A percentile compares a stretch with the other conserved stretches of the same genome.
These are phyloP conservation scores for Sebastes diaconus DNA, from an alignment of 2,797 vertebrate genomes.

Conservation along the genomic window DNA sequence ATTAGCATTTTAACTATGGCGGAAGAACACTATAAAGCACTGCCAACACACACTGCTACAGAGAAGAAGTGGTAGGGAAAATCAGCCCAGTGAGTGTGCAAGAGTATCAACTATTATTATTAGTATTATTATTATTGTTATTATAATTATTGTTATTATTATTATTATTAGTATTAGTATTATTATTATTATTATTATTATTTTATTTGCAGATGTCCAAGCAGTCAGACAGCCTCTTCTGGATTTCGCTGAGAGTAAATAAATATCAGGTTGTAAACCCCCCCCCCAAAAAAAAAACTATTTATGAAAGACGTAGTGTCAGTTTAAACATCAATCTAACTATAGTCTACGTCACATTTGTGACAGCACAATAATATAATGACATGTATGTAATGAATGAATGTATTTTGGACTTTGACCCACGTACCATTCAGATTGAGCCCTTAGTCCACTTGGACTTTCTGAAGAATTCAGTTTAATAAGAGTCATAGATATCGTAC, in stretches of 20 bases:
- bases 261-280: no score
- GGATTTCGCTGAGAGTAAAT: no score
- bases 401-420: background rate
- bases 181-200: background rate
- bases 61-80: background rate
- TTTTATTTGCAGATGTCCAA: background rate
- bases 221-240: background rate
- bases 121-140: background rate
- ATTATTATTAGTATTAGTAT: background rate
- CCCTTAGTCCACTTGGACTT: background rate
- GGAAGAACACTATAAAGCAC: constrained; percentile 35
- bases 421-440: background rate
- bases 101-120: background rate
- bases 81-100: background rate
- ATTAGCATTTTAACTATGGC: constrained; percentile 60
- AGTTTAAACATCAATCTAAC: background rate
- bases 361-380: background rate
- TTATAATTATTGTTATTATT: background rate
- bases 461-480: no score
- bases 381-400: background rate
- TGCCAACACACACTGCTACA: background rate
- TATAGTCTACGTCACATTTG: background rate
- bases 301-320: background rate
- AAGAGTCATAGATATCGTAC: no score
- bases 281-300: background rate